Percentiles rank a stretch among this genome's conserved stretches.
Evolutionary conservation across 1,140 invertebrate species (phyloP).

Genomic region (Trichogramma pretiosum): DNA sequence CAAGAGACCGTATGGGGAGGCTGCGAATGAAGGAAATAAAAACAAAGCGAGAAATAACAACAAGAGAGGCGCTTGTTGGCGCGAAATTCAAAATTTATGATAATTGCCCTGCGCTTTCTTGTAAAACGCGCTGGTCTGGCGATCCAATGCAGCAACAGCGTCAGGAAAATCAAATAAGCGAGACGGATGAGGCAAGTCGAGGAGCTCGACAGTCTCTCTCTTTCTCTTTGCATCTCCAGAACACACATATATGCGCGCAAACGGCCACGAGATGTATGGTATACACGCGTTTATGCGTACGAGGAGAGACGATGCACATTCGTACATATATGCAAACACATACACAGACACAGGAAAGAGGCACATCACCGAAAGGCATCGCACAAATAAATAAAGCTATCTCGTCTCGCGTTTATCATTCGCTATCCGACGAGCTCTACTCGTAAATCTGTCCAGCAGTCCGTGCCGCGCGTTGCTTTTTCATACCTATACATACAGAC

Average conservation of each 20-base stretch:
- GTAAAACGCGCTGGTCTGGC: constrained; percentile 4
- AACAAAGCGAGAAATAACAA: background rate
- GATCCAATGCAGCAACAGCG: constrained; percentile 6
- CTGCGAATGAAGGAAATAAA: background rate
- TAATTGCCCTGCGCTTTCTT: constrained; percentile 9
- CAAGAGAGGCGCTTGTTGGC: background rate
- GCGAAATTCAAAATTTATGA: constrained; percentile 16
- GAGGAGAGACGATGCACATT: constrained; percentile 2
- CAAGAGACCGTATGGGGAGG: background rate
- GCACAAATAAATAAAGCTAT: constrained; percentile 47
- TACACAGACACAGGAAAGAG: constrained; percentile 13
- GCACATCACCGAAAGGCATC: constrained; percentile 25
- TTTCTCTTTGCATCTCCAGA: background rate
- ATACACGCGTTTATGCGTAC: background rate
- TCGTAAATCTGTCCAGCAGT: constrained; percentile 44
- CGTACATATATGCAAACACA: no score
- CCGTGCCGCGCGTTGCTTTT: no score
- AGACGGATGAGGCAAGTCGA: constrained; percentile 16
- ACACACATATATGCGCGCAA: background rate
- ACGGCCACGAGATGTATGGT: background rate
- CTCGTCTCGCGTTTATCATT: constrained; percentile 45
- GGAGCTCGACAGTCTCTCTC: no score
- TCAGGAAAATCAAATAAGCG: constrained; percentile 14
- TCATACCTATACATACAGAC: no score
- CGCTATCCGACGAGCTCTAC: constrained; percentile 38